These are phyloP conservation scores for Eupithecia vulgata DNA, from an alignment of 2,888 invertebrate species.

Conservation along the genomic window DNA sequence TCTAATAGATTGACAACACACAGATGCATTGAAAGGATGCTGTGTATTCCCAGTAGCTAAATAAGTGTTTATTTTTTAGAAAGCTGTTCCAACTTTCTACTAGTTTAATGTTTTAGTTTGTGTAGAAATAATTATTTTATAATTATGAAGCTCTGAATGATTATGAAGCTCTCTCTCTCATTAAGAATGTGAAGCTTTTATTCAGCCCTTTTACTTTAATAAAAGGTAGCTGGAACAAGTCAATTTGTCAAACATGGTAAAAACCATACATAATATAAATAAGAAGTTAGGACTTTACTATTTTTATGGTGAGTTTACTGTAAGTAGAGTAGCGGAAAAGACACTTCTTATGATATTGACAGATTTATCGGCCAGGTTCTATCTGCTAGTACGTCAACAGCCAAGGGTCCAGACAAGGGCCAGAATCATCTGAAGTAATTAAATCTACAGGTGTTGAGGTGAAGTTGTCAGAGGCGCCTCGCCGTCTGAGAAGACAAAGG, in stretches of 20 bases:
- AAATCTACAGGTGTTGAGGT: constrained; percentile 71
- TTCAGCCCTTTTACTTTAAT: too few species aligned
- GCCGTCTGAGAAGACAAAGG: constrained; percentile 79
- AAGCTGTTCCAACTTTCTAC: background rate
- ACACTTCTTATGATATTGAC: background rate
- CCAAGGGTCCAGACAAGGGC: constrained; percentile 7
- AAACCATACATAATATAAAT: background rate
- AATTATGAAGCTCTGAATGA: too few species aligned
- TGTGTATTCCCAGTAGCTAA: background rate
- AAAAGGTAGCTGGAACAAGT: background rate
- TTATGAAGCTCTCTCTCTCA: too few species aligned
- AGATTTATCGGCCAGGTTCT: background rate
- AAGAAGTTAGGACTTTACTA: background rate
- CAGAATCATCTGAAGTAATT: constrained; percentile 39
- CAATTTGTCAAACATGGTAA: background rate
- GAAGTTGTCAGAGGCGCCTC: constrained; percentile 70
- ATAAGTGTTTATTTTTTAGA: background rate
- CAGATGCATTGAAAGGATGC: background rate
- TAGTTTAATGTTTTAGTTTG: background rate
- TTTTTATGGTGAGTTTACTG: background rate
- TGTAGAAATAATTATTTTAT: background rate
- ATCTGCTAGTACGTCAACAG: background rate
- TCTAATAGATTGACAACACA: background rate
- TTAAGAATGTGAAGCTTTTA: too few species aligned
- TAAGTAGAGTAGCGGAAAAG: background rate